Percentiles rank a stretch among this genome's conserved stretches.
Conservation (phyloP, 2,888 invertebrate species). For the Tetragonula carbonaria region DNA sequence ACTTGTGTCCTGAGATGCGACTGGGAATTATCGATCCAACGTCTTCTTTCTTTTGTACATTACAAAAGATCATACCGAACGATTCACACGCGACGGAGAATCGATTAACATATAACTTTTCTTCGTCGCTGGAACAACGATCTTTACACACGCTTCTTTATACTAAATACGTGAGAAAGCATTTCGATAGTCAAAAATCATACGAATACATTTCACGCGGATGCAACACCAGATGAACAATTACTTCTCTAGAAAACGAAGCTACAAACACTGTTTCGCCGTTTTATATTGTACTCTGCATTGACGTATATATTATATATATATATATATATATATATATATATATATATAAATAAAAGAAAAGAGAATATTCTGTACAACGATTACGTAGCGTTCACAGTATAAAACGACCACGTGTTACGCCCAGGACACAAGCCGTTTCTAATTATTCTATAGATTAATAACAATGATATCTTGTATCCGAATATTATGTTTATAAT, state of each 20-base stretch:
- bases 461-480: slow-evolving; percentile 75
- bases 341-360: not conserved
- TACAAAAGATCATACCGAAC: slow-evolving; percentile 13
- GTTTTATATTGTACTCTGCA: slow-evolving; percentile 44
- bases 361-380: slow-evolving; percentile 29
- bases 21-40: not conserved
- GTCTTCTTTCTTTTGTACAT: slow-evolving; percentile 25
- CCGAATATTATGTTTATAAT: slow-evolving; percentile 77
- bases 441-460: slow-evolving; percentile 66
- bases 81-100: not conserved
- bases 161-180: not conserved
- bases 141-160: not conserved
- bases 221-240: slow-evolving; percentile 8
- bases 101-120: not conserved
- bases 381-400: slow-evolving; percentile 29
- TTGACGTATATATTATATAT: not conserved
- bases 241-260: slow-evolving; percentile 32
- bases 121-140: slow-evolving; percentile 17
- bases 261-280: slow-evolving; percentile 19
- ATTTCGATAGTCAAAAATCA: slow-evolving; percentile 1
- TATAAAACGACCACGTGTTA: slow-evolving; percentile 46
- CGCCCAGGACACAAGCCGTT: slow-evolving; percentile 70
- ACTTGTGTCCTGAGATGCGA: slow-evolving; percentile 70
- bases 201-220: slow-evolving; percentile 3
- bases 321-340: slow-evolving; percentile 2